A percentile compares a stretch with the other conserved stretches of the same genome.
These are phyloP conservation scores for Passerculus sandwichensis DNA, from an alignment of 2,797 vertebrate genomes.

Conservation along the genomic window DNA sequence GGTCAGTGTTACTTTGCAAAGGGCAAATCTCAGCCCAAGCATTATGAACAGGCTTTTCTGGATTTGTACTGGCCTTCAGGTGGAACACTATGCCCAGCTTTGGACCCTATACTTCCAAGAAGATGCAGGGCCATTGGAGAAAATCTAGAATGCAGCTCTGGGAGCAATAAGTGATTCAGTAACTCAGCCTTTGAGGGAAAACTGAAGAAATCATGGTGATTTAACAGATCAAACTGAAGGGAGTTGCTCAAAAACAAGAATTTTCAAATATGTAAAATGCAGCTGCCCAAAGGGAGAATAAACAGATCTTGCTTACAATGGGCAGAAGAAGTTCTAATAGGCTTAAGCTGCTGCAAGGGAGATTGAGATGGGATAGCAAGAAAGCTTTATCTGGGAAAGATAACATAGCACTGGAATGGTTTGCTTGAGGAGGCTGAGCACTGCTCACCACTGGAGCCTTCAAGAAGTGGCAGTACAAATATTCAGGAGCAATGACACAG, in stretches of 20 bases:
- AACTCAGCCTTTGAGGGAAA: neutral
- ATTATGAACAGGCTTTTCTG: neutral
- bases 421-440: neutral
- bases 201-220: neutral
- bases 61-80: neutral
- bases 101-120: neutral
- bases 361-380: neutral
- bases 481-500: neutral
- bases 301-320: neutral
- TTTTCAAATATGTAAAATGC: neutral
- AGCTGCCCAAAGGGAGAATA: neutral
- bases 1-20: neutral
- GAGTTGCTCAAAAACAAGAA: neutral
- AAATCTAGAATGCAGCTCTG: neutral
- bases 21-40: neutral
- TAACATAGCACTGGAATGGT: neutral
- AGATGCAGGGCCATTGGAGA: neutral
- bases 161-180: neutral
- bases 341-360: neutral
- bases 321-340: neutral
- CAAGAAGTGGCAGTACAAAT: neutral
- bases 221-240: neutral
- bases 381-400: constrained; percentile 17
- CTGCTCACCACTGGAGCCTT: neutral
- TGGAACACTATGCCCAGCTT: neutral